Conservation (phyloP, 2,888 invertebrate species). For the Aphidius colemani region DNA sequence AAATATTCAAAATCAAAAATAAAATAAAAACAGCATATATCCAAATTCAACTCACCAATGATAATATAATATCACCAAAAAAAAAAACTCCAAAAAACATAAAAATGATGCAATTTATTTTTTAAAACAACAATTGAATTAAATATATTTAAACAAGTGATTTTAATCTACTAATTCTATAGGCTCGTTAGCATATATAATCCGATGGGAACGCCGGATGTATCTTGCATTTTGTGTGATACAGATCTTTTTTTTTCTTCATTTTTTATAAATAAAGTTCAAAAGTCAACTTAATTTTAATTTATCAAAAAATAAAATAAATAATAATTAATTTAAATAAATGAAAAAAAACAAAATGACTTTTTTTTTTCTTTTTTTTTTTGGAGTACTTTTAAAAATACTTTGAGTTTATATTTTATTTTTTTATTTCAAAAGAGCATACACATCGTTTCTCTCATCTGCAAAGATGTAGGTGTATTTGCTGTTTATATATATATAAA, state of each 20-base stretch:
- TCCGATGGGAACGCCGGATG: constrained; percentile 31
- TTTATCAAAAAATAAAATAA: too few species aligned
- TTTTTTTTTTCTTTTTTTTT: too few species aligned
- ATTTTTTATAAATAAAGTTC: too few species aligned
- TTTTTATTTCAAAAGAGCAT: too few species aligned
- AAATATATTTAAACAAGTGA: constrained; percentile 38
- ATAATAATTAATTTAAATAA: too few species aligned
- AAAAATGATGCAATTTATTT: too few species aligned
- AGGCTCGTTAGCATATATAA: constrained; percentile 48
- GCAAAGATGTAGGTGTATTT: constrained; percentile 13
- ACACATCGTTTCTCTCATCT: not conserved
- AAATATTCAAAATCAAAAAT: not conserved
- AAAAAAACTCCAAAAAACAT: too few species aligned
- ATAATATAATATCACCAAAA: too few species aligned
- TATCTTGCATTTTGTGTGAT: constrained; percentile 21
- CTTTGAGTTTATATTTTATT: too few species aligned
- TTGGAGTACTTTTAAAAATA: too few species aligned
- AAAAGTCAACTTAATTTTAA: too few species aligned
- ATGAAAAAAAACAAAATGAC: too few species aligned
- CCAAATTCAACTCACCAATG: not conserved
- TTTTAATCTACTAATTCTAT: constrained; percentile 46
- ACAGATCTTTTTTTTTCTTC: constrained; percentile 20
- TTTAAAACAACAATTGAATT: constrained; percentile 8
- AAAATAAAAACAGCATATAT: constrained; percentile 1
- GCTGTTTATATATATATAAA: not conserved